phyloP scores from a whole-genome alignment of 2,113 vertebrate genomes.

The Isurus oxyrinchus region DNA sequence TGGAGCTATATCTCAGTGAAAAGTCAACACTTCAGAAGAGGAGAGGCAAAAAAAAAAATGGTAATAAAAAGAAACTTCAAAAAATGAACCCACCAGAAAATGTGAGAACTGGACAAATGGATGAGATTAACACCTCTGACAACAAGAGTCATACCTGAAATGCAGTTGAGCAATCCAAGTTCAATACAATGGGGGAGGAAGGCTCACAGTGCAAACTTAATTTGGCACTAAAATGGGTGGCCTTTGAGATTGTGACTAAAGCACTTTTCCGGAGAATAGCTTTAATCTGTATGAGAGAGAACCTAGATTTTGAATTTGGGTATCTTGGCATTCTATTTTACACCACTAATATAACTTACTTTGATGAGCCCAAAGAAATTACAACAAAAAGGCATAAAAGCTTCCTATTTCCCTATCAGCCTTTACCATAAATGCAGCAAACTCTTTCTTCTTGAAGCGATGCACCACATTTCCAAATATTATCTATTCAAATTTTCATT shows the following conservation, averaged over 20 bases:
- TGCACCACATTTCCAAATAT: not conserved
- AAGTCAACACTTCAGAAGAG: not conserved
- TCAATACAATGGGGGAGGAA: not conserved
- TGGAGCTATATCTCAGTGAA: not conserved
- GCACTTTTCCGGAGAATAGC: too few relatives aligned
- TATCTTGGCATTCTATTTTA: not conserved
- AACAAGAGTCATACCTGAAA: not conserved
- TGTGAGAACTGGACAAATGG: not conserved
- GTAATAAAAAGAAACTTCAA: not conserved
- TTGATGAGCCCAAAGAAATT: not conserved
- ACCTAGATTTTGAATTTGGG: not conserved
- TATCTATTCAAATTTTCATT: not conserved
- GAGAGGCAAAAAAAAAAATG: not conserved
- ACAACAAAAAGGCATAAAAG: not conserved
- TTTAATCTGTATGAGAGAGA: too few relatives aligned
- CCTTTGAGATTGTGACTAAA: too few relatives aligned
- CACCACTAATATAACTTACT: not conserved
- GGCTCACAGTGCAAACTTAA: too few relatives aligned
- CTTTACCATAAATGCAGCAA: not conserved
- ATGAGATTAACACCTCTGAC: not conserved
- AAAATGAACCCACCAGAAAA: not conserved
- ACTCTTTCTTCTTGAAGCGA: not conserved
- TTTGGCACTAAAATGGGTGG: too few relatives aligned
- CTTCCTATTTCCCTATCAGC: not conserved
- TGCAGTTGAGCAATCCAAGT: not conserved